Percentiles rank a stretch among this genome's conserved stretches.
phyloP scores from a whole-genome alignment of 1,140 invertebrate species.

The Elymnias hypermnestra region DNA sequence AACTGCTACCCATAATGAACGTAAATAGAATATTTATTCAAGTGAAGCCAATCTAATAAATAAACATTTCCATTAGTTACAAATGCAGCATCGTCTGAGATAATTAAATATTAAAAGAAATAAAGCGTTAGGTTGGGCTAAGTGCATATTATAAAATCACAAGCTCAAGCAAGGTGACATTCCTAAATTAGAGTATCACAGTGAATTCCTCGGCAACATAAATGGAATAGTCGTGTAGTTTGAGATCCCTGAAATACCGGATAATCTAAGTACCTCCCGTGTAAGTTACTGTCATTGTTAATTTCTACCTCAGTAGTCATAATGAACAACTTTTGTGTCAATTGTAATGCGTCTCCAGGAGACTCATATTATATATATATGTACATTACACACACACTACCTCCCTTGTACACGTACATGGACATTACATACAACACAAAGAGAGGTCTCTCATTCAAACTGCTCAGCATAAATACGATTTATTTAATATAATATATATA shows the following conservation, averaged over 20 bases:
- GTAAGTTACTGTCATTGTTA: neutral
- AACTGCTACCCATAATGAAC: too few relatives aligned
- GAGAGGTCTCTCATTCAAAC: too few relatives aligned
- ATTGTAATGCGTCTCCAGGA: too few relatives aligned
- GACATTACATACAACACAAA: too few relatives aligned
- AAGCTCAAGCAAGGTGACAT: conserved; percentile 32
- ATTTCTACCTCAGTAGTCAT: neutral
- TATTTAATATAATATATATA: too few relatives aligned
- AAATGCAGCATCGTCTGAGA: conserved; percentile 3
- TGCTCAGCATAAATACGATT: too few relatives aligned
- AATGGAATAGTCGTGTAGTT: conserved; percentile 66
- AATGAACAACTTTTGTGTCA: too few relatives aligned
- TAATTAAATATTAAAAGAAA: conserved; percentile 24
- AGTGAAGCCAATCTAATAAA: too few relatives aligned
- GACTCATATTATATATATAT: too few relatives aligned
- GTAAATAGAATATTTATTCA: too few relatives aligned
- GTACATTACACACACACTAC: too few relatives aligned
- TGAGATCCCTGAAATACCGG: conserved; percentile 36
- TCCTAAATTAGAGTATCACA: conserved; percentile 44
- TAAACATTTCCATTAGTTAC: neutral
- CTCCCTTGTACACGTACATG: too few relatives aligned
- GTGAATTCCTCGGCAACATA: conserved; percentile 37
- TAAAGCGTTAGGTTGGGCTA: conserved; percentile 22
- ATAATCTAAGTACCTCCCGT: conserved; percentile 13
- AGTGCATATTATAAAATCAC: conserved; percentile 37